These are phyloP conservation scores for Chelmon rostratus DNA, from an alignment of 2,797 vertebrate genomes.

Conservation along the genomic window DNA sequence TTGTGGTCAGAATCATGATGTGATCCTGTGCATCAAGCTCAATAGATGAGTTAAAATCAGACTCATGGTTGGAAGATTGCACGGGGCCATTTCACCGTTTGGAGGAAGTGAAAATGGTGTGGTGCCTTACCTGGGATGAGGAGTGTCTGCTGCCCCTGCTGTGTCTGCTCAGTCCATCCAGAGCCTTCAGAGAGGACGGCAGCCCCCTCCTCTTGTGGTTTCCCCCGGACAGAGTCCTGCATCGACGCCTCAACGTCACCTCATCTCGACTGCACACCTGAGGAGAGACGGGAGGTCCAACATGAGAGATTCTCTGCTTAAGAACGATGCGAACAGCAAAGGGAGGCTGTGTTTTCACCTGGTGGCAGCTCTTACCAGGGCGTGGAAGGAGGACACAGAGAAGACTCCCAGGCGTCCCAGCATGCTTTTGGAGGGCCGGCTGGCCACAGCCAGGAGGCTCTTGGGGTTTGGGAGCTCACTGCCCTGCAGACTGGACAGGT, in stretches of 20 bases:
- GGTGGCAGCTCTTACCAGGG: constrained; percentile 86
- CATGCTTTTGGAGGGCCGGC: constrained; percentile 91
- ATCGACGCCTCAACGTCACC: constrained; percentile 85
- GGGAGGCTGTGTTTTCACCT: no score
- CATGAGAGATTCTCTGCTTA: background rate
- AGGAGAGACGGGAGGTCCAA: constrained; percentile 10
- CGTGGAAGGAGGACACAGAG: constrained; percentile 95
- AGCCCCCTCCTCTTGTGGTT: constrained; percentile 86
- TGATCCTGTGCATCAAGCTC: no score
- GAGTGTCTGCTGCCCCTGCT: constrained; percentile 86
- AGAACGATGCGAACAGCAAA: background rate
- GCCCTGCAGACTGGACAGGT: constrained; percentile 94
- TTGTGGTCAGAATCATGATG: no score
- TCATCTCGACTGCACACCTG: constrained; percentile 95
- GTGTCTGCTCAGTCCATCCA: constrained; percentile 88
- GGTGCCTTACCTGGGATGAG: constrained; percentile 82
- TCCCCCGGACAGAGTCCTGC: constrained; percentile 85
- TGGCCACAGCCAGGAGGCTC: constrained; percentile 90
- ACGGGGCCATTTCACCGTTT: no score
- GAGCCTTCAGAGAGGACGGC: constrained; percentile 91
- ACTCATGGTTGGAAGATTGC: no score
- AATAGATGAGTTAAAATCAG: no score
- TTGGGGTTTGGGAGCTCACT: constrained; percentile 95
- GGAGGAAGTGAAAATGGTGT: no score
- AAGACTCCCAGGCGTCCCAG: constrained; percentile 93